These are phyloP conservation scores for Hippasteria phrygiana DNA, from an alignment of 53 echinoderm and acorn worm genomes.

Conservation along the genomic window DNA sequence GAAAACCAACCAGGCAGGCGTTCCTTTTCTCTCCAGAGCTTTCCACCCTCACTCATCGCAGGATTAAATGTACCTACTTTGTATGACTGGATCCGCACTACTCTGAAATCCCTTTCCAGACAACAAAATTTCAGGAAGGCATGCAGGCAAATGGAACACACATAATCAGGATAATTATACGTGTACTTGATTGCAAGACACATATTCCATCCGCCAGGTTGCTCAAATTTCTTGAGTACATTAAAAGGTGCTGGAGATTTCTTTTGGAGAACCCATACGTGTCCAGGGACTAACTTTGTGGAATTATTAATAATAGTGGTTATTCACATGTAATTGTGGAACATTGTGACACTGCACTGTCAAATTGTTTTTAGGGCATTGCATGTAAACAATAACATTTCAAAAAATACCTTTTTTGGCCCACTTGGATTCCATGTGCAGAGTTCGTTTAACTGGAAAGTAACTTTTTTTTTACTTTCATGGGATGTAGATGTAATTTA, in stretches of 20 bases:
- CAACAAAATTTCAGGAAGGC: neutral
- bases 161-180: neutral
- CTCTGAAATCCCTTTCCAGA: neutral
- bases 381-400: too few relatives aligned
- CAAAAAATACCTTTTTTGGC: too few relatives aligned
- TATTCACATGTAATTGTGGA: too few relatives aligned
- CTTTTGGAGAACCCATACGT: neutral
- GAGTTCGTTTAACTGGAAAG: neutral
- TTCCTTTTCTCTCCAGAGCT: neutral
- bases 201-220: neutral
- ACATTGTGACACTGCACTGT: too few relatives aligned
- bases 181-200: neutral
- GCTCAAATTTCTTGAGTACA: neutral
- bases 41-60: neutral
- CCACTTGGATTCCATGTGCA: too few relatives aligned
- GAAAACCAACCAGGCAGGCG: neutral
- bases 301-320: too few relatives aligned
- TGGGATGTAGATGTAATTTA: too few relatives aligned
- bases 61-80: neutral
- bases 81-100: neutral
- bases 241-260: neutral
- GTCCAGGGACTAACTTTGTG: neutral
- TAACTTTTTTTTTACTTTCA: neutral
- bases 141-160: neutral
- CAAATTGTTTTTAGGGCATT: too few relatives aligned